Percentiles rank a stretch among this genome's conserved stretches.
These are phyloP conservation scores for Tridacna gigas DNA, from an alignment of 2,888 invertebrate species.

Conservation along the genomic window DNA sequence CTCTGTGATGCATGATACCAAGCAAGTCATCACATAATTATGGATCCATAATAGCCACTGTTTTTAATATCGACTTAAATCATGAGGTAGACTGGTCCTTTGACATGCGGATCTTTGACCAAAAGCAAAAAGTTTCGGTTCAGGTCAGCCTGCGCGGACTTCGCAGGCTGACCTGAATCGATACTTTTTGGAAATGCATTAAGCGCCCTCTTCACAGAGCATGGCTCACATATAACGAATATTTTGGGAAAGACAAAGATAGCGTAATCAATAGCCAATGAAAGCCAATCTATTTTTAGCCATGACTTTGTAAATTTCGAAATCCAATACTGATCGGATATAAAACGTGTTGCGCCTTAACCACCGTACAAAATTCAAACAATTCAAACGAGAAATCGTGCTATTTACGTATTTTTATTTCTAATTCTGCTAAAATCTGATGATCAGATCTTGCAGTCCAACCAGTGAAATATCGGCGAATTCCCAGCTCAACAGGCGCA, in stretches of 20 bases:
- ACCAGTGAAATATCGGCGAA: slow-evolving; percentile 1
- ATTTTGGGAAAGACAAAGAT: background rate
- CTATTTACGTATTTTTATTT: background rate
- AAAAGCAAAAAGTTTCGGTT: too few relatives aligned
- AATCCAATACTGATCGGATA: background rate
- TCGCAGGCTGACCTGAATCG: too few relatives aligned
- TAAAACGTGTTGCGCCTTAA: background rate
- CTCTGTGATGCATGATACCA: too few relatives aligned
- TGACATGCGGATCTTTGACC: too few relatives aligned
- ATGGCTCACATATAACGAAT: too few relatives aligned
- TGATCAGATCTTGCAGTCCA: slow-evolving; percentile 23
- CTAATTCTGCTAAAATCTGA: slow-evolving; percentile 8
- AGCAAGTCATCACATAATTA: too few relatives aligned
- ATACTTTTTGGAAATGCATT: too few relatives aligned
- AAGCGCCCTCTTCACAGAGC: too few relatives aligned
- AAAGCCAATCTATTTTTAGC: background rate
- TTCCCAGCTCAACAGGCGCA: slow-evolving; percentile 15
- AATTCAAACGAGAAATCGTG: slow-evolving; percentile 19
- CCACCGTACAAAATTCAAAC: background rate
- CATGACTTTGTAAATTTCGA: slow-evolving; percentile 14
- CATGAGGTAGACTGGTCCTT: too few relatives aligned
- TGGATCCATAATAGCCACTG: too few relatives aligned
- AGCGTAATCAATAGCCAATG: slow-evolving; percentile 14
- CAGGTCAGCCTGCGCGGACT: too few relatives aligned
- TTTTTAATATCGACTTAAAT: too few relatives aligned